Evolutionary conservation across 2,888 invertebrate species (phyloP).

Genomic region (Apoda limacodes): DNA sequence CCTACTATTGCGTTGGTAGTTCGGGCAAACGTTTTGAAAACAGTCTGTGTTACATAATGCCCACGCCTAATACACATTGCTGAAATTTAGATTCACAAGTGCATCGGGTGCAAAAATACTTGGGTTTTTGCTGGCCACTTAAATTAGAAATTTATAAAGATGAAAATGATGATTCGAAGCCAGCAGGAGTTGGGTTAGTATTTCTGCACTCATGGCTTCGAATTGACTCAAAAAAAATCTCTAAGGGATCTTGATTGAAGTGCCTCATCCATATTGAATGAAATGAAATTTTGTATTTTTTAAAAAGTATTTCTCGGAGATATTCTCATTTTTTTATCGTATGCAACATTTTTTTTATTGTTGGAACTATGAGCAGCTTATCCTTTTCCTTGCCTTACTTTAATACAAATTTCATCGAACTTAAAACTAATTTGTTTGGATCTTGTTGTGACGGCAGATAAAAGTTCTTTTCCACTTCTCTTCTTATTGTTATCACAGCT

Average conservation of each 20-base stretch:
- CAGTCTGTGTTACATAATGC: too few relatives aligned
- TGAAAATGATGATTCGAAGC: conserved; percentile 13
- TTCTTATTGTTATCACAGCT: not conserved
- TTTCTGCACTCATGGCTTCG: conserved; percentile 18
- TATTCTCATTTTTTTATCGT: conserved; percentile 10
- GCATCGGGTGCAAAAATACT: too few relatives aligned
- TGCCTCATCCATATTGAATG: conserved; percentile 22
- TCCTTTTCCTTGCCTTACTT: too few relatives aligned
- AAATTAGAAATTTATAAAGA: conserved; percentile 14
- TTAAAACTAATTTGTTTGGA: not conserved
- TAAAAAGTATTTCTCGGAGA: conserved; percentile 6
- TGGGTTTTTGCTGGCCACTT: too few relatives aligned
- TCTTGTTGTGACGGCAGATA: not conserved
- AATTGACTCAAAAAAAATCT: conserved; percentile 22
- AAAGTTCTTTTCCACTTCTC: not conserved
- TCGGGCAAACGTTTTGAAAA: too few relatives aligned
- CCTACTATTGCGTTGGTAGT: too few relatives aligned
- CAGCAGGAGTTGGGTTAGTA: conserved; percentile 13
- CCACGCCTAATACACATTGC: too few relatives aligned
- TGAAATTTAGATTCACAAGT: too few relatives aligned
- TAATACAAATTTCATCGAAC: not conserved
- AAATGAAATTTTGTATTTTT: not conserved
- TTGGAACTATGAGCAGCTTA: not conserved
- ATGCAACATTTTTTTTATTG: conserved; percentile 3
- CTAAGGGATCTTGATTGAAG: conserved; percentile 22